Percentiles rank a stretch among this genome's conserved stretches.
Conservation (phyloP, 2,113 vertebrate genomes). For the Aegithalos caudatus region DNA sequence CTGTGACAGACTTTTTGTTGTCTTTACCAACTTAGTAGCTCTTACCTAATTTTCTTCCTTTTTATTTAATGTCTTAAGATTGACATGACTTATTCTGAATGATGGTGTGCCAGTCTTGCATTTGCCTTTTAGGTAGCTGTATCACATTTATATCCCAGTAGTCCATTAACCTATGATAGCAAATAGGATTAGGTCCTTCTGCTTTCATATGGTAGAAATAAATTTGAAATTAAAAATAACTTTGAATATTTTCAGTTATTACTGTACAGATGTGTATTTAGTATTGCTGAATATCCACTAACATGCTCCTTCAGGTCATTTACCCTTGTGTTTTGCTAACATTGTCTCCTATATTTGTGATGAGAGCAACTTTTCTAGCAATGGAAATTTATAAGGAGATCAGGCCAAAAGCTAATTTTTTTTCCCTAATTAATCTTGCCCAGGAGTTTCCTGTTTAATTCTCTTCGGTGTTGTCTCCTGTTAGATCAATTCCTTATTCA, state of each 20-base stretch:
- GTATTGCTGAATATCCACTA: background rate
- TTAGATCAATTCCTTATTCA: background rate
- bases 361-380: background rate
- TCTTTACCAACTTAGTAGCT: background rate
- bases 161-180: background rate
- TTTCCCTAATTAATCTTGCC: background rate
- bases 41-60: background rate
- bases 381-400: background rate
- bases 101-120: background rate
- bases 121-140: background rate
- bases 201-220: background rate
- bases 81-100: background rate
- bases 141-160: background rate
- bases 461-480: background rate
- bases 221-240: background rate
- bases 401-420: background rate
- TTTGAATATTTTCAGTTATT: background rate
- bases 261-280: background rate
- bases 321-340: background rate
- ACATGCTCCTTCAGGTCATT: background rate
- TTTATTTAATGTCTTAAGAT: background rate
- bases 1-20: background rate
- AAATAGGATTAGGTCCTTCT: background rate
- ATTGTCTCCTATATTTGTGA: background rate
- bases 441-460: background rate